Conservation (phyloP, 2,113 vertebrate species). For the Jaculus jaculus region DNA sequence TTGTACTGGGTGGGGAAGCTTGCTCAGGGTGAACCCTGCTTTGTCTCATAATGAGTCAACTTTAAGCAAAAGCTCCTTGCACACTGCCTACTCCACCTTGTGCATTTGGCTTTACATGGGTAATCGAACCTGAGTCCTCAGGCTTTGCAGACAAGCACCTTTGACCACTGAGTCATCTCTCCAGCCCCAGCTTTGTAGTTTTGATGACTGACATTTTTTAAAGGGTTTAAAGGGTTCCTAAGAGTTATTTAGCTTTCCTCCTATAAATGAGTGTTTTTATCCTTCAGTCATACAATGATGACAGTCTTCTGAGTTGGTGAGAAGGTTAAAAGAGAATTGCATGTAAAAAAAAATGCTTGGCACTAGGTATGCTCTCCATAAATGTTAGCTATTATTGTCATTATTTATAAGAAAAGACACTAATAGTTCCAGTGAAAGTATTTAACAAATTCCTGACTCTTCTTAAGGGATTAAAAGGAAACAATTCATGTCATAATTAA, state of each 20-base stretch:
- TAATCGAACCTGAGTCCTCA: no score
- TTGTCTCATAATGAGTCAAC: not conserved
- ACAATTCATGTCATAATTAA: slow-evolving; percentile 73
- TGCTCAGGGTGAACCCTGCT: no score
- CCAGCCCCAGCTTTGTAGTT: not conserved
- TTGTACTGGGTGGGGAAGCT: not conserved
- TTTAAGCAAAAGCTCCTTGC: not conserved
- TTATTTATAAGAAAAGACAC: slow-evolving; percentile 69
- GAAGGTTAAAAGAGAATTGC: slow-evolving; percentile 46
- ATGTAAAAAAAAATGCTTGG: slow-evolving; percentile 43
- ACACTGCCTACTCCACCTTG: no score
- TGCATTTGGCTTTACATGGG: no score
- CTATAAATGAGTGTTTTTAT: slow-evolving; percentile 39
- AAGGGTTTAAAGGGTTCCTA: not conserved
- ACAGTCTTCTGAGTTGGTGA: slow-evolving; percentile 31
- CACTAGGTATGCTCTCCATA: slow-evolving; percentile 42
- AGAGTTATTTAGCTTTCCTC: slow-evolving; percentile 34
- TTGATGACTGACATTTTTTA: not conserved
- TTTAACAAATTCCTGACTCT: slow-evolving; percentile 73
- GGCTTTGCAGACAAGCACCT: no score
- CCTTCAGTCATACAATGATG: slow-evolving; percentile 31
- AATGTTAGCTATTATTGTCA: slow-evolving; percentile 60
- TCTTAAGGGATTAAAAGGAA: slow-evolving; percentile 74
- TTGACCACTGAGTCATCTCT: no score
- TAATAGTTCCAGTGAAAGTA: slow-evolving; percentile 72